Evolutionary conservation across 2,113 vertebrate species (phyloP).

Genomic region (Microtus ochrogaster): DNA sequence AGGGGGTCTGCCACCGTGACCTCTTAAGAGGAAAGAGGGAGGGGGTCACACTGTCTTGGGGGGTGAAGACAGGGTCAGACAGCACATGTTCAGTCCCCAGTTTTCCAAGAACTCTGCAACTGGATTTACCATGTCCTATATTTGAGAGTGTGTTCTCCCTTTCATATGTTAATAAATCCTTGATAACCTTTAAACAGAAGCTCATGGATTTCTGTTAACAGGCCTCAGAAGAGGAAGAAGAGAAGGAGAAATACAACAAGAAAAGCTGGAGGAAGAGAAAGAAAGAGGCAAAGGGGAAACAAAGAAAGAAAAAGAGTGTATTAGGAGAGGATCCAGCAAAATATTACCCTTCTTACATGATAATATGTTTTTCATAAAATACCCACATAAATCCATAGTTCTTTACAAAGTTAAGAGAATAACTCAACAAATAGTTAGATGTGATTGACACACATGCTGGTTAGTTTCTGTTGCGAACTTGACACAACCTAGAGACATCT

Average conservation of each 20-base stretch:
- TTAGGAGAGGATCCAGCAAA: not conserved
- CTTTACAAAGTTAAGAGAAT: not conserved
- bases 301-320: not conserved
- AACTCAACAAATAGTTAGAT: not conserved
- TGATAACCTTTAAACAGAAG: too few relatives aligned
- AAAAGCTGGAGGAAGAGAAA: not conserved
- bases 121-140: too few relatives aligned
- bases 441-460: not conserved
- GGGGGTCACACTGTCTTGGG: too few relatives aligned
- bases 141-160: too few relatives aligned
- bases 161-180: too few relatives aligned
- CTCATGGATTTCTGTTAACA: too few relatives aligned
- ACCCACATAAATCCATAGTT: not conserved
- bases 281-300: not conserved
- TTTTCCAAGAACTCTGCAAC: too few relatives aligned
- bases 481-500: not conserved
- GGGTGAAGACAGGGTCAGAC: too few relatives aligned
- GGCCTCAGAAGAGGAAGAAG: not conserved
- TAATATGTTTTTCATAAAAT: not conserved
- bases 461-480: not conserved
- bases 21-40: too few relatives aligned
- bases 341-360: too few relatives aligned
- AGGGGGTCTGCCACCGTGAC: too few relatives aligned
- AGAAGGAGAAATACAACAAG: not conserved
- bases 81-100: too few relatives aligned